Conservation (phyloP, 2,113 vertebrate species). For the Crotophaga sulcirostris region DNA sequence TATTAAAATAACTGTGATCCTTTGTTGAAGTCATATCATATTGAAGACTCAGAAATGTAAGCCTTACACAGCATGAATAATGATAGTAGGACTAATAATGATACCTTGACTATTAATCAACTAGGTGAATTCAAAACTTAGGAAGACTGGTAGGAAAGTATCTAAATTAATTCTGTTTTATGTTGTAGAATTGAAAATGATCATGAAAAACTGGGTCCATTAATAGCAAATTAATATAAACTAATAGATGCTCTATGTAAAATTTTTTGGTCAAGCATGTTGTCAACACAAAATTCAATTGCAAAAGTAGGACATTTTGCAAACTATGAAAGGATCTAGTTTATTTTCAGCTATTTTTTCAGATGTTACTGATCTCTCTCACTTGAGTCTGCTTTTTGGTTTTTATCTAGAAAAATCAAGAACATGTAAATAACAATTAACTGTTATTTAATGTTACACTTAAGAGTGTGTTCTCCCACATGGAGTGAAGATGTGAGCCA, state of each 20-base stretch:
- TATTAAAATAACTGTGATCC: conserved; percentile 13
- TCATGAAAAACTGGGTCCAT: background rate
- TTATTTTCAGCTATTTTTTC: background rate
- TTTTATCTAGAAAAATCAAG: background rate
- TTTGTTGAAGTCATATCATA: background rate
- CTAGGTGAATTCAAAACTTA: background rate
- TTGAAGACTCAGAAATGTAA: background rate
- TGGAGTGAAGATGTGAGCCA: background rate
- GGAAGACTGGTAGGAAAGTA: background rate
- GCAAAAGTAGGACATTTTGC: background rate
- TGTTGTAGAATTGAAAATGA: background rate
- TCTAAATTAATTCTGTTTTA: background rate
- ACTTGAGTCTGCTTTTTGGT: background rate
- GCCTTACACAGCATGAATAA: background rate
- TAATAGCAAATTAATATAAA: background rate
- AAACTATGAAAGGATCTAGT: background rate
- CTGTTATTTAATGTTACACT: background rate
- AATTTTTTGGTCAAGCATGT: background rate
- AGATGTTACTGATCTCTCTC: background rate
- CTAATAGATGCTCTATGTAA: background rate
- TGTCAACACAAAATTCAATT: background rate
- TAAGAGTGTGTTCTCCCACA: background rate
- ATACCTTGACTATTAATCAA: background rate
- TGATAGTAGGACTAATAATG: background rate
- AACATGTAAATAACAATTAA: background rate